A percentile compares a stretch with the other conserved stretches of the same genome.
phyloP scores from a whole-genome alignment of 2,888 invertebrate species.

The Drosophila colorata region DNA sequence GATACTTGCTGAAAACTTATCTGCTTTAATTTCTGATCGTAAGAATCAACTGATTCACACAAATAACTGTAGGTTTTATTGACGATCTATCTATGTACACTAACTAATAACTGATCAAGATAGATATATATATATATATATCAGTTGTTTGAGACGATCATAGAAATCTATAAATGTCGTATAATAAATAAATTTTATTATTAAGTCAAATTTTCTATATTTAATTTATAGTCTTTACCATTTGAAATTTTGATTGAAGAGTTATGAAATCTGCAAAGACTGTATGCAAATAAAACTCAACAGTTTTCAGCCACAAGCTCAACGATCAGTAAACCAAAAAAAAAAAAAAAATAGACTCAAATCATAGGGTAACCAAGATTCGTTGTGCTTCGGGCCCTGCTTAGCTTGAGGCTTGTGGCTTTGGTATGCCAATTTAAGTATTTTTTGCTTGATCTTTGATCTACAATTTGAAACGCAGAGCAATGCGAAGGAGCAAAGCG shows the following conservation, averaged over 20 bases:
- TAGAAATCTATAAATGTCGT: too few relatives aligned
- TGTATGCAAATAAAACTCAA: not conserved
- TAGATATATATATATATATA: too few relatives aligned
- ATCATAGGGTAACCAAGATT: constrained; percentile 67
- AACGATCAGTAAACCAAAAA: constrained; percentile 7
- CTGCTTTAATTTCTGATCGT: too few relatives aligned
- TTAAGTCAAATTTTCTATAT: too few relatives aligned
- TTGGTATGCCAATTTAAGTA: constrained; percentile 77
- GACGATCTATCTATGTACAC: too few relatives aligned
- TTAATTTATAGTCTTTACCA: not conserved
- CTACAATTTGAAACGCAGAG: constrained; percentile 79
- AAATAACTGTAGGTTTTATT: too few relatives aligned
- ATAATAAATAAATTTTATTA: not conserved
- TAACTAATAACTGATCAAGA: too few relatives aligned
- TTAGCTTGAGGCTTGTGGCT: constrained; percentile 41
- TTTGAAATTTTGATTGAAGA: not conserved
- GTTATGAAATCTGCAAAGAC: too few relatives aligned
- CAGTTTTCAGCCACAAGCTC: constrained; percentile 1
- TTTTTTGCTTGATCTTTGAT: constrained; percentile 77
- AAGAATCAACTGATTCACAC: too few relatives aligned
- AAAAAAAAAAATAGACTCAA: constrained; percentile 10
- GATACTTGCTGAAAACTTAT: too few relatives aligned
- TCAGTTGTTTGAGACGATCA: too few relatives aligned
- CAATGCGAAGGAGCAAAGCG: constrained; percentile 45
- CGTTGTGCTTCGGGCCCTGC: constrained; percentile 54